Base-by-base conservation (phyloP, 2,113 vertebrate species). In the Euleptes europaea region DNA sequence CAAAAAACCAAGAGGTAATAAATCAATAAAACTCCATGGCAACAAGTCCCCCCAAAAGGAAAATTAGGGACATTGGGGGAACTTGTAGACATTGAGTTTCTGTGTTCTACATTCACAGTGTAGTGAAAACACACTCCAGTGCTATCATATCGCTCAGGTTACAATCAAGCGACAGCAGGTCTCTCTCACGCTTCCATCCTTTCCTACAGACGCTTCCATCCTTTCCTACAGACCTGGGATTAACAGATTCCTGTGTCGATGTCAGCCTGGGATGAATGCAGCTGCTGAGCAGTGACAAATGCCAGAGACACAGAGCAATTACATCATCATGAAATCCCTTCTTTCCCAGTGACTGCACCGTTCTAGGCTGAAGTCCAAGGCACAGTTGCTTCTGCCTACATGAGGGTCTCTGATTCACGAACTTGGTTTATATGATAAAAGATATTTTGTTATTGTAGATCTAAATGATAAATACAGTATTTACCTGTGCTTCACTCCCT, bases 81-180 rank as follows among this genome's bases (percentile, higher is more conserved):
- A 60, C 57, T 60, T 23, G 78, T 63, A 4, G 60, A 84, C 44
- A 40, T 28, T 26, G 3, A 23, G 57, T 84, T 63, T 71, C 67
- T 65, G 42, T 76, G 33, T 47, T 76, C 80, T 71, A 28, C 42
- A 40, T 72, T 72, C 74, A 51, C 28, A 44, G 26, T 72, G 17
- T 85, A 81, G 44, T 75, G 54, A 78, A 72, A 82, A 78, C 57
- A 23, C 63, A 49, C 38, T 72, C 51, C 7, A 35, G 71, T 79
- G 73, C 47, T 69, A 66, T 88, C 84, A 88, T 85, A n/a, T 77
- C 74, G 80, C 63, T 87, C 79, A 81, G 86, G 76, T 72, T 14
- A 42, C 47, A 44, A 51, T 40, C 76, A 63, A 15, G 3, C 54
- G 49, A 26, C 51, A 63, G 57, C 47, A 87, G 17, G 31, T 79